A percentile compares a stretch with the other conserved stretches of the same genome.
Conservation (phyloP, 2,888 invertebrate genomes). For the Acrobasis suavella region DNA sequence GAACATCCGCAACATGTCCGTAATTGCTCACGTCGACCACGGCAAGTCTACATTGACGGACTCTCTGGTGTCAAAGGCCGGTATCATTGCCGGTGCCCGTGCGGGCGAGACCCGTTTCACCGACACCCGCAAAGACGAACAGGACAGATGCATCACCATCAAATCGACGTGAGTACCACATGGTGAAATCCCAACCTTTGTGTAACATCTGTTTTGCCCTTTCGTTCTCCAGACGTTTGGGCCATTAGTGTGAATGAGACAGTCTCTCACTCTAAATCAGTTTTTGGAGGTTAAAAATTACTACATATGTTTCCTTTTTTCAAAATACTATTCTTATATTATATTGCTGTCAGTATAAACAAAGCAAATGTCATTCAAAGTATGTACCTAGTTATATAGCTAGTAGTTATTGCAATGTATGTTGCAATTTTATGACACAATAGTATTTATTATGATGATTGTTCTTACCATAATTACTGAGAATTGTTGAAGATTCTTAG, state of each 20-base stretch:
- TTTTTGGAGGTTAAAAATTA: background rate
- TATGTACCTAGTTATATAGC: background rate
- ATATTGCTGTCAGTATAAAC: background rate
- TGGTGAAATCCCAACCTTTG: slow-evolving; percentile 43
- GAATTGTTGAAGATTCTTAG: slow-evolving; percentile 72
- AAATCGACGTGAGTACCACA: slow-evolving; percentile 96
- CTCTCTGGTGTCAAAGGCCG: slow-evolving; percentile 99
- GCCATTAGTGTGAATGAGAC: background rate
- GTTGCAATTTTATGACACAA: slow-evolving; percentile 24
- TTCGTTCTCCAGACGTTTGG: background rate
- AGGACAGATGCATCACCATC: slow-evolving; percentile 99
- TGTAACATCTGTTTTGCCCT: slow-evolving; percentile 15
- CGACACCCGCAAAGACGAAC: slow-evolving; percentile 99
- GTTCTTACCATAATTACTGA: slow-evolving; percentile 79
- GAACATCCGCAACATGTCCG: slow-evolving; percentile 99
- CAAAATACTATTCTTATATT: no score
- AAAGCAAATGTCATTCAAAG: slow-evolving; percentile 1
- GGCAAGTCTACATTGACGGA: slow-evolving; percentile 99
- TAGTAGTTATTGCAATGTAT: slow-evolving; percentile 6
- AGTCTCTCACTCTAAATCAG: background rate
- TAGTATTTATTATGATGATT: slow-evolving; percentile 68
- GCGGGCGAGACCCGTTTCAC: slow-evolving; percentile 99
- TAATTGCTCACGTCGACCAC: slow-evolving; percentile 99
- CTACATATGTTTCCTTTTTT: background rate
- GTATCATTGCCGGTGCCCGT: slow-evolving; percentile 99